A percentile compares a stretch with the other conserved stretches of the same genome.
Evolutionary conservation across 2,797 vertebrate genomes (phyloP).

Genomic region (Leptatherina wallacei): DNA sequence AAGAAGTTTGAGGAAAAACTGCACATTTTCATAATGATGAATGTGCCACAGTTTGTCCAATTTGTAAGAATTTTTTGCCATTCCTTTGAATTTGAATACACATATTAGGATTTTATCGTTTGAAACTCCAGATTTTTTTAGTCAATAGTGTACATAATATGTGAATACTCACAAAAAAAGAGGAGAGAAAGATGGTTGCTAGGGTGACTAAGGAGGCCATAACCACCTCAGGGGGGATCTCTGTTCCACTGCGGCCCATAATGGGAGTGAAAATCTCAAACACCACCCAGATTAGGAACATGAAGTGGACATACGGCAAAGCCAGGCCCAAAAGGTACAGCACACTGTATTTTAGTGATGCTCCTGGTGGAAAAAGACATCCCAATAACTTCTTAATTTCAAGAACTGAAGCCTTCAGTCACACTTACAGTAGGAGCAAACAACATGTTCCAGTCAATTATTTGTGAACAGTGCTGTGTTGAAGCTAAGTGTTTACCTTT

Average conservation of each 20-base stretch:
- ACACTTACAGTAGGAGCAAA: not conserved
- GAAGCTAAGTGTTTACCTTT: constrained; percentile 65
- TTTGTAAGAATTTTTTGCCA: too few species aligned
- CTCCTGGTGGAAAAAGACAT: constrained; percentile 76
- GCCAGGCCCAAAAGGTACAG: constrained; percentile 91
- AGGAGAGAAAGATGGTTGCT: constrained; percentile 89
- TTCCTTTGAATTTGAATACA: too few species aligned
- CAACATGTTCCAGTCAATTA: not conserved
- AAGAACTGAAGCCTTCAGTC: not conserved
- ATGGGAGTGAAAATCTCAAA: constrained; percentile 98
- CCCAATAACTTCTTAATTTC: not conserved
- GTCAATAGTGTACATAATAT: not conserved
- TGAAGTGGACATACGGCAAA: constrained; percentile 90
- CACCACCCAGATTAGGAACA: constrained; percentile 95
- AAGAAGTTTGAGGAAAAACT: not conserved
- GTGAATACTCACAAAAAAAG: constrained; percentile 91
- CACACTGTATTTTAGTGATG: constrained; percentile 86
- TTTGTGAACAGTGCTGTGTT: not conserved
- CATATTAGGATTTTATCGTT: not conserved
- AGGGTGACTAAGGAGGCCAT: constrained; percentile 88
- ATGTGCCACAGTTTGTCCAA: too few species aligned
- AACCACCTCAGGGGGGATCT: constrained; percentile 92
- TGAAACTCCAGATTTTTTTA: not conserved
- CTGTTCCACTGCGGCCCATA: constrained; percentile 94
- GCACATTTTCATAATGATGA: too few species aligned